Conservation (phyloP, 2,113 vertebrate species). For the Holacanthus passer region DNA sequence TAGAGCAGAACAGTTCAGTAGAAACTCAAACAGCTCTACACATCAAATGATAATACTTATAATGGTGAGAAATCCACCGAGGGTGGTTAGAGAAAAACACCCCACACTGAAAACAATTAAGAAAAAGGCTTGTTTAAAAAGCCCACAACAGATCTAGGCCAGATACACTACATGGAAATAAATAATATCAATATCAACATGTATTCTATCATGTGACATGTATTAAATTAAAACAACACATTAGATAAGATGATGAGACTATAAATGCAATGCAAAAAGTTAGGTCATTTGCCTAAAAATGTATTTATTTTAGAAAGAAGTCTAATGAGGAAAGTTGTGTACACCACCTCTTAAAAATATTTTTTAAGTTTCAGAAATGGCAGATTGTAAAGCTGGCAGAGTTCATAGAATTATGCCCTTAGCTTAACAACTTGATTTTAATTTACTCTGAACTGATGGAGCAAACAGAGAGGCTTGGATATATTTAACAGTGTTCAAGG, state of each 20-base stretch:
- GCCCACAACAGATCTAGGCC: background rate
- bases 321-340: slow-evolving; percentile 20
- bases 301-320: slow-evolving; percentile 1
- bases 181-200: background rate
- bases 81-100: slow-evolving; percentile 14
- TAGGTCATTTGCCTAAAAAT: background rate
- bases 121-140: slow-evolving; percentile 38
- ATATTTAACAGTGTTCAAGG: slow-evolving; percentile 14
- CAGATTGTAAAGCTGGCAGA: background rate
- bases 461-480: slow-evolving; percentile 24
- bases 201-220: slow-evolving; percentile 26
- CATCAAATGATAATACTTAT: slow-evolving; percentile 46
- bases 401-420: slow-evolving; percentile 1
- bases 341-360: slow-evolving; percentile 48
- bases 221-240: slow-evolving; percentile 6
- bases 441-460: slow-evolving; percentile 36
- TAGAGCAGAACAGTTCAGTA: slow-evolving; percentile 70
- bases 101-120: slow-evolving; percentile 30
- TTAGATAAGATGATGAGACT: background rate
- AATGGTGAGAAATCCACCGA: slow-evolving; percentile 28
- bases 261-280: background rate
- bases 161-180: slow-evolving; percentile 24
- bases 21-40: slow-evolving; percentile 63
- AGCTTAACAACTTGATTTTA: slow-evolving; percentile 35
- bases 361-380: slow-evolving; percentile 26